Evolutionary conservation across 2,113 vertebrate species (phyloP), one percentile per base, ranked within the genome.

Genomic region (Psophia crepitans): DNA sequence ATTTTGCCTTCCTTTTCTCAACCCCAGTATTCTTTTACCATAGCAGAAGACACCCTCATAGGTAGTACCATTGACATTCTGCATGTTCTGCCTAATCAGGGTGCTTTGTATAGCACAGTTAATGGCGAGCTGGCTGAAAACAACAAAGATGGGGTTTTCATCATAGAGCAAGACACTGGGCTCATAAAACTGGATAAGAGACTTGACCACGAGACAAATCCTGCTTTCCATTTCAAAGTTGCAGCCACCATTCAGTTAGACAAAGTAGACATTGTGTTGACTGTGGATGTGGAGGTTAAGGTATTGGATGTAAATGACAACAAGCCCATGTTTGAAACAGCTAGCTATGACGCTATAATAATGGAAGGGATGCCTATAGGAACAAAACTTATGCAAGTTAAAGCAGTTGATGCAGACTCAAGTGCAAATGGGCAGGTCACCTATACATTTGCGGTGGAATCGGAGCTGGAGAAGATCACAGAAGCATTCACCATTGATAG

Each of bases 291-390:
- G 44, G 99, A 99, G 56, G 92, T 99, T 73, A 99, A 98, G 96
- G 98, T 99, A 28, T 94, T 99, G 81, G 99, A 99, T 95, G 68
- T 99, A 44, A 99, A 99, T 87, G 99, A 99, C 97, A 99, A 99
- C 97, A 99, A 98, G 82, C 99, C 99, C 32, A 90, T 97, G 21
- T 99, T 99, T 98, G 99, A 99, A 68, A 91, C 99, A 1, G 95
- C 97, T 60, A 98, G 91, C 68, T 99, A 99, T 14, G 98, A 99
- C 30, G 98, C 99, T 30, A 97, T 99, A 32, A 95, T 99, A 84
- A 99, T 99, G 98, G 99, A 99, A 94, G 99, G 99, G 56, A 99
- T 99, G 98, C 96, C 99, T 5, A 71, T 98, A 22, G 99, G 99
- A 86, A 99, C 99, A 35, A 99, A 97, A 93, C 98, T 99, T 33